Conservation (phyloP, 1,140 invertebrate genomes). For the Drosophila sproati region DNA sequence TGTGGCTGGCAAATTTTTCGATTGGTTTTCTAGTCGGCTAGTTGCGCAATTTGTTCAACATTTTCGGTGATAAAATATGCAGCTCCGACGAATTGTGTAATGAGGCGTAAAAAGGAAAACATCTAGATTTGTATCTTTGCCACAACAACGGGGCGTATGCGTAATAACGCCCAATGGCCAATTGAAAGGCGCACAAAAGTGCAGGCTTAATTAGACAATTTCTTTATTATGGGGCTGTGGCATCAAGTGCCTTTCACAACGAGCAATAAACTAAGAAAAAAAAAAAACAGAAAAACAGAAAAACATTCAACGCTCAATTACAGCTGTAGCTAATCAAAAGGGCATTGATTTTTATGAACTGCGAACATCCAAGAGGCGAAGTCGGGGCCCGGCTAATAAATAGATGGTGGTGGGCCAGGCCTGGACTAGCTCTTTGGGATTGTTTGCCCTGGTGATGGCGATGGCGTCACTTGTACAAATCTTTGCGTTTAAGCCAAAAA, state of each 20-base stretch:
- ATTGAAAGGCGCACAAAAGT: conserved; percentile 50
- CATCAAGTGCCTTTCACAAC: conserved; percentile 64
- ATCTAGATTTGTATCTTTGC: conserved; percentile 16
- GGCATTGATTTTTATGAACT: conserved; percentile 80
- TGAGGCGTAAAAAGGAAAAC: conserved; percentile 32
- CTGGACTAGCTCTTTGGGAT: not conserved
- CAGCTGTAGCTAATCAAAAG: conserved; percentile 77
- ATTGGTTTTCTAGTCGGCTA: conserved; percentile 19
- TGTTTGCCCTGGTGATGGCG: conserved; percentile 45
- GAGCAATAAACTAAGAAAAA: not conserved
- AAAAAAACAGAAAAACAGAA: not conserved
- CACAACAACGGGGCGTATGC: conserved; percentile 63
- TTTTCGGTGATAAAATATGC: conserved; percentile 13
- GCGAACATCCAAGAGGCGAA: conserved; percentile 40
- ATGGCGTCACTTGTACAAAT: conserved; percentile 74
- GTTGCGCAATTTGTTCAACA: conserved; percentile 32
- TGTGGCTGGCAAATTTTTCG: conserved; percentile 23
- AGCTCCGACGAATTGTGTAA: conserved; percentile 35
- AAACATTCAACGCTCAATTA: conserved; percentile 55
- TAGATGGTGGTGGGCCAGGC: conserved; percentile 30
- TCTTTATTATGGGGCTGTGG: conserved; percentile 58
- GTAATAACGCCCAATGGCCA: conserved; percentile 62
- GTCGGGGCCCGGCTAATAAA: conserved; percentile 14
- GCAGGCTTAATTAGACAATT: conserved; percentile 75
- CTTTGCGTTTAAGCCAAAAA: conserved; percentile 75